Base-by-base conservation (phyloP, 2,888 invertebrate genomes). In the Cataglyphis cursor region DNA sequence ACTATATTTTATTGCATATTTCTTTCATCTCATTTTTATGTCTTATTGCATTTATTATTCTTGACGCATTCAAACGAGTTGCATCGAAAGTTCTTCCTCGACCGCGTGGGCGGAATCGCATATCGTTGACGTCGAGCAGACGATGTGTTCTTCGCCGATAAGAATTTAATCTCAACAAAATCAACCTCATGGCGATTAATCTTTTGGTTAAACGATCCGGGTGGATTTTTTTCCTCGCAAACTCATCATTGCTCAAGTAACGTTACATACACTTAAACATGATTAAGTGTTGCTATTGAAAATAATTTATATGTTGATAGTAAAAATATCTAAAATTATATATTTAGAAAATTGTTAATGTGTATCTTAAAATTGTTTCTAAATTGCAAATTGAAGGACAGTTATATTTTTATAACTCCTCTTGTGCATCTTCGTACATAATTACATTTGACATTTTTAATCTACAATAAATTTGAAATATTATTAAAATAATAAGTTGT, bases 101-200 rank as follows among this genome's bases (percentile, higher is more conserved):
- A 44, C 28, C 15, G 74, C 78, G 78, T 80, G 24, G 78, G 78
- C 78, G 73, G 44, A 80, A 80, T 80, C 35, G 78, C 59, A 44
- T 78, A 70, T 31, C 44, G 44, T 51, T 51, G 24, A 21, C 44
- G 28, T 54, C 41, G n/a, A 57, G 41, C 54, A 68, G 18, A 76
- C 54, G 59, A 80, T 48, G 54, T 68, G 31, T 72, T 78, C 31
- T 31, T 44, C 57, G 31, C 31, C 57, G 72, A 80, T 72, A 73
- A 73, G 59, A 9, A 73, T 78, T 78, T 78, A 78, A 78, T 78
- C 41, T 57, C 70, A 15, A 78, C 76, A 70, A 78, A 57, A 57
- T 24, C 1, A 35, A 72, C 57, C 59, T 78, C 12, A 24, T 31
- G 15, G 72, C 78, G 35, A 72, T 80, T 80, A 80, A 80, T 72